Conservation (phyloP, 2,113 vertebrate genomes). For the Phaetusa simplex region DNA sequence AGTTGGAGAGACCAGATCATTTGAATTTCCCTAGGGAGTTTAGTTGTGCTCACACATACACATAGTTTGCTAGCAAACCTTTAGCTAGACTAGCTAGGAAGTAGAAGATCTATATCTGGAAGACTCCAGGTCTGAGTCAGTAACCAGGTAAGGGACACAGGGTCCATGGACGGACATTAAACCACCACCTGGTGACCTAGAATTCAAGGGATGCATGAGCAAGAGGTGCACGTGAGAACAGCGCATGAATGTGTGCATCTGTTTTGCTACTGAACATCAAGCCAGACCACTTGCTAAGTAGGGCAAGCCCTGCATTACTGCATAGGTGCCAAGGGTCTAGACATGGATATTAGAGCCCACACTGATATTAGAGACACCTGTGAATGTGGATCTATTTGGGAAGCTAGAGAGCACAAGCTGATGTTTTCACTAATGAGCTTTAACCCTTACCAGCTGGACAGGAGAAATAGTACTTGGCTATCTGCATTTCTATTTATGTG, state of each 20-base stretch:
- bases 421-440: background rate
- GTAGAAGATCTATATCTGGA: background rate
- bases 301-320: background rate
- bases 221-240: background rate
- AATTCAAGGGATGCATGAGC: background rate
- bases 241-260: background rate
- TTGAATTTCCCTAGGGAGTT: background rate
- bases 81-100: background rate
- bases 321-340: background rate
- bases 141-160: background rate
- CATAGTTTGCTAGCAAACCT: background rate
- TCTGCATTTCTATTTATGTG: fast-evolving
- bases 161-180: fast-evolving
- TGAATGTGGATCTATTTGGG: background rate
- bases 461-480: background rate
- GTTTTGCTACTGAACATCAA: background rate
- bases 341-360: background rate
- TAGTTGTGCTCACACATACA: background rate
- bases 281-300: background rate
- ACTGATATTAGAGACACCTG: background rate
- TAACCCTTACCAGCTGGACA: background rate
- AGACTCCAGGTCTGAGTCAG: background rate
- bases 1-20: background rate
- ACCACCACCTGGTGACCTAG: background rate
- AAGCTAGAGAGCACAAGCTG: background rate